A percentile compares a stretch with the other conserved stretches of the same genome.
Evolutionary conservation across 2,888 invertebrate genomes (phyloP).

Genomic region (Loripinus fragilis): DNA sequence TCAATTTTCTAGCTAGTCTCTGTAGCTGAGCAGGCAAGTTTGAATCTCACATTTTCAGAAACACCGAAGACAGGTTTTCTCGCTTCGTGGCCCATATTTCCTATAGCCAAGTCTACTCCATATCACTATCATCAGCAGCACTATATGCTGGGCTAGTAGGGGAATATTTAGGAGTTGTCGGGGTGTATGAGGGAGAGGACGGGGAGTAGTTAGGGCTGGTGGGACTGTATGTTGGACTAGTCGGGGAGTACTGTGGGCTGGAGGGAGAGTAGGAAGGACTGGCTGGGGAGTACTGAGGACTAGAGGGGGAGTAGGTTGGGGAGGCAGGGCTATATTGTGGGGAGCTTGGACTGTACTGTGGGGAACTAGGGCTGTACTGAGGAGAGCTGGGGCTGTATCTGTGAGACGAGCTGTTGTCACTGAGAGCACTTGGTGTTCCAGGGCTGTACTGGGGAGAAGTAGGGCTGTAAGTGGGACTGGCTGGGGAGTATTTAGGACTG

Average conservation of each 20-base stretch:
- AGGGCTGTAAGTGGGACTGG: slow-evolving; percentile 83
- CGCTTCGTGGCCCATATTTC: no score
- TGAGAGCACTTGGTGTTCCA: slow-evolving; percentile 75
- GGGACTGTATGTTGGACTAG: slow-evolving; percentile 88
- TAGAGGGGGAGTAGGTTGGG: slow-evolving; percentile 80
- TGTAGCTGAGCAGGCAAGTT: no score
- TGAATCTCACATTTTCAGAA: no score
- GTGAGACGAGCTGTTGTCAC: slow-evolving; percentile 83
- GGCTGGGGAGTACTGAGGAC: slow-evolving; percentile 79
- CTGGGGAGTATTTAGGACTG: slow-evolving; percentile 80
- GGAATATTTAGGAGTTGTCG: slow-evolving; percentile 86
- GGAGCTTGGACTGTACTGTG: slow-evolving; percentile 78
- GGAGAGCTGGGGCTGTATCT: slow-evolving; percentile 83
- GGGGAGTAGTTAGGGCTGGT: slow-evolving; percentile 79
- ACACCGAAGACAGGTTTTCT: no score
- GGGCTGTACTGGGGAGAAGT: slow-evolving; percentile 77
- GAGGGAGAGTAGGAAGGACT: slow-evolving; percentile 88
- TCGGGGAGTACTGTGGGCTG: slow-evolving; percentile 78
- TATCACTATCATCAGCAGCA: slow-evolving; percentile 72
- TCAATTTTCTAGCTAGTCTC: no score
- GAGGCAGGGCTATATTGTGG: slow-evolving; percentile 80
- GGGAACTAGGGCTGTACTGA: slow-evolving; percentile 79
- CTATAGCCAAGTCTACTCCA: slow-evolving; percentile 51
- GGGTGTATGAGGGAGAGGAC: slow-evolving; percentile 78
- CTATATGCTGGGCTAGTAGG: slow-evolving; percentile 85